Conservation (phyloP, 2,888 invertebrate genomes). For the Polyommatus icarus region DNA sequence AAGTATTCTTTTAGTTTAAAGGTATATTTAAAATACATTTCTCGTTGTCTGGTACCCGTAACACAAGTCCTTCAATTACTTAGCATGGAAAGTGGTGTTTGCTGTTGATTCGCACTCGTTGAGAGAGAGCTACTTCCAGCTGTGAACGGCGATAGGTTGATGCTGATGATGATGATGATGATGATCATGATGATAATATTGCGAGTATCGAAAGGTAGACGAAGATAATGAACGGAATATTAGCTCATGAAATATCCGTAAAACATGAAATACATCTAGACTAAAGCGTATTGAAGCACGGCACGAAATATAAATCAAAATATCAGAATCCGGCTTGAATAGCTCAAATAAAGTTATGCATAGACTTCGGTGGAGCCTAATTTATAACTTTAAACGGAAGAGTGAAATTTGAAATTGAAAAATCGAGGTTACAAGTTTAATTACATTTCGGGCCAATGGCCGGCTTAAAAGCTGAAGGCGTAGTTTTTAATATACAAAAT, state of each 20-base stretch:
- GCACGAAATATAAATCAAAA: constrained; percentile 8
- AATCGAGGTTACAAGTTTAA: not conserved
- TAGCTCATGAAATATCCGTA: not conserved
- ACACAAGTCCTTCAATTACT: too few relatives aligned
- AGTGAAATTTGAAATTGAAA: not conserved
- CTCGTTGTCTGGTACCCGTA: too few relatives aligned
- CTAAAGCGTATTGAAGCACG: not conserved
- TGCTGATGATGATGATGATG: not conserved
- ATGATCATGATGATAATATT: not conserved
- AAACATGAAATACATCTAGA: not conserved
- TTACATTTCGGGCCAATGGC: not conserved
- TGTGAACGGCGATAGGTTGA: too few relatives aligned
- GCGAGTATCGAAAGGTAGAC: not conserved
- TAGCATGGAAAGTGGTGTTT: too few relatives aligned
- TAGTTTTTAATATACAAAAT: too few relatives aligned
- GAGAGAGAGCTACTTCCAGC: too few relatives aligned
- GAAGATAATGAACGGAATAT: not conserved
- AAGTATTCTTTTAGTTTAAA: too few relatives aligned
- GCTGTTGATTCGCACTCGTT: too few relatives aligned
- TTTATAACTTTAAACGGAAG: too few relatives aligned
- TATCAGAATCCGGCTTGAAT: not conserved
- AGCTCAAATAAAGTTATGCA: not conserved
- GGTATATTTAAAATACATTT: too few relatives aligned
- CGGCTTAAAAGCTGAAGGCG: too few relatives aligned
- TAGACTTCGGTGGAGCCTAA: not conserved